Base-by-base conservation (phyloP, 92 coral and sea anemone species). In the Micromussa lordhowensis region DNA sequence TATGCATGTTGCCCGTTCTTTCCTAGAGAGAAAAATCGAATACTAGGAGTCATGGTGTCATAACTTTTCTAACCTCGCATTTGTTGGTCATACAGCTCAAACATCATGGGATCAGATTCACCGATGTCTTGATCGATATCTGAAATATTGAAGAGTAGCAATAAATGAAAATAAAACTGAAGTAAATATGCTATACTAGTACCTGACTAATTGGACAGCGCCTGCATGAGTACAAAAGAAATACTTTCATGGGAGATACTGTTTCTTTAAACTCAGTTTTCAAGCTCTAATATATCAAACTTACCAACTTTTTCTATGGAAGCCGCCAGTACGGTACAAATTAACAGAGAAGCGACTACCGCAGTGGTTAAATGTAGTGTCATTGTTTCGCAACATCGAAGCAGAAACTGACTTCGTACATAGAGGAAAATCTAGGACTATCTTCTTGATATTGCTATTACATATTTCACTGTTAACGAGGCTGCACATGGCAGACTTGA, bases 31-130 rank as follows among this genome's bases (percentile, higher is more conserved):
- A 40, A 40, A 40, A 40, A 4, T 22, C 24, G 68, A 10, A 61
- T 61, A 61, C 5, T 6, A 61, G 68, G 68, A 61, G 29, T 61
- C 12, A 22, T n/a, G 29, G n/a, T 22, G 26, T 24, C 5, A n/a
- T 4, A 1, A 44, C 28, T 49, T 48, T 35, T 13, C 86, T 49
- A 14, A 73, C 87, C 87, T 83, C 30, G 75, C 87, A 71, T 83
- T 83, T 83, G 53, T 16, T 55, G 29, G 53, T 83, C 87, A n/a
- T 83, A 83, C 80, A 83, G 31, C 35, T 83, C 87, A 40, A 51
- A 38, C 70, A 31, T 49, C 79, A 70, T 55, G 21, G 87, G 66
- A 68, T 69, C 68, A 1, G 79, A 69, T 66, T 70, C 86, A 7
- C n/a, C 63, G 22, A 22, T 30, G 16, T 55, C 68, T 14, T 72